Conservation (phyloP, 2,888 invertebrate species). For the Coelopa pilipes region DNA sequence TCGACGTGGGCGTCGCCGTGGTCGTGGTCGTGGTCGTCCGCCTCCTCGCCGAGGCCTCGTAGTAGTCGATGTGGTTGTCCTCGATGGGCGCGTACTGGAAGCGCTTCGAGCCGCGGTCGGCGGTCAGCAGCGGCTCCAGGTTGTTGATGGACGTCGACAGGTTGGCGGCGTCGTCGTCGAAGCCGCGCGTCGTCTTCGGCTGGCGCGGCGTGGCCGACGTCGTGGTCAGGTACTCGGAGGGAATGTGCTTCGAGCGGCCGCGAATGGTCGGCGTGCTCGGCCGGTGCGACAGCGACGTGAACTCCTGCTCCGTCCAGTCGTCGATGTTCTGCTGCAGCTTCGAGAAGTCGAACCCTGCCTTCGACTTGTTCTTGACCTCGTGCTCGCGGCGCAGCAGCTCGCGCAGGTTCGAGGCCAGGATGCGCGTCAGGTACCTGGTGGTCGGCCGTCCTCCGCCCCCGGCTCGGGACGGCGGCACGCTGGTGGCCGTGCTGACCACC, state of each 20-base stretch:
- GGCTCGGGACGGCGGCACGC: constrained; percentile 55
- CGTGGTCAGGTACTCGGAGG: constrained; percentile 78
- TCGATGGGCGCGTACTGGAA: constrained; percentile 55
- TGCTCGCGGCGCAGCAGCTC: constrained; percentile 68
- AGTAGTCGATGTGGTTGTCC: constrained; percentile 56
- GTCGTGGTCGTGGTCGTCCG: constrained; percentile 30
- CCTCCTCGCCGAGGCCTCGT: constrained; percentile 44
- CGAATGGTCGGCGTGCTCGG: constrained; percentile 71
- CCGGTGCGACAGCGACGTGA: constrained; percentile 70
- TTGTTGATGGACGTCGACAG: constrained; percentile 57
- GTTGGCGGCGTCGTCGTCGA: constrained; percentile 48
- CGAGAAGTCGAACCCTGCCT: constrained; percentile 73
- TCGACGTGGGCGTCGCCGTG: constrained; percentile 39
- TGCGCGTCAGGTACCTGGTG: constrained; percentile 62
- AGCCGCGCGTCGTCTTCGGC: constrained; percentile 54
- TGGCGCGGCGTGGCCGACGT: constrained; percentile 67
- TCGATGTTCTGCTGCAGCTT: constrained; percentile 85
- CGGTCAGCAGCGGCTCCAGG: constrained; percentile 52
- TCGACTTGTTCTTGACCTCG: constrained; percentile 52
- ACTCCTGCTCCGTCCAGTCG: constrained; percentile 85
- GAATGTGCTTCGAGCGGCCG: constrained; percentile 79
- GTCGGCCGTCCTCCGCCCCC: constrained; percentile 32
- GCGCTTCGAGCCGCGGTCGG: constrained; percentile 51
- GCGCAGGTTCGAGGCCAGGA: constrained; percentile 68
- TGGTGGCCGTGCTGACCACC: constrained; percentile 63